Conservation (phyloP, 2,888 invertebrate genomes). For the Chirona hameri region DNA sequence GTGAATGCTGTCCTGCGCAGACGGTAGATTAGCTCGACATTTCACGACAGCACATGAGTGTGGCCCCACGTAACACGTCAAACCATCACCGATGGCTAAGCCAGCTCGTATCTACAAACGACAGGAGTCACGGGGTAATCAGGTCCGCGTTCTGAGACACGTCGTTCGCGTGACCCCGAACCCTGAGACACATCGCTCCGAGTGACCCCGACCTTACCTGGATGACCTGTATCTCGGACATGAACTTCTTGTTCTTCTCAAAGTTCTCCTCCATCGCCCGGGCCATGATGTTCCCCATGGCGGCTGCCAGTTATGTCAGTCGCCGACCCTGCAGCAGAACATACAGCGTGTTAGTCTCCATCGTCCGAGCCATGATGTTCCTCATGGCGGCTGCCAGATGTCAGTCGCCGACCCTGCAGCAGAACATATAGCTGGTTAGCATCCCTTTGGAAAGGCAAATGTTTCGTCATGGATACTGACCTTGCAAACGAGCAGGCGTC, state of each 20-base stretch:
- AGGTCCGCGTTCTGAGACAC: no score
- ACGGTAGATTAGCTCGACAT: not conserved
- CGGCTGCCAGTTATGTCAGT: no score
- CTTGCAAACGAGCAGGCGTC: no score
- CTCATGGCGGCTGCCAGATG: constrained; percentile 53
- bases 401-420: no score
- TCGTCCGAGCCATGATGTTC: constrained; percentile 55
- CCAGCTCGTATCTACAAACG: no score
- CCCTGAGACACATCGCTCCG: no score
- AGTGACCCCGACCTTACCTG: constrained; percentile 50
- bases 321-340: no score
- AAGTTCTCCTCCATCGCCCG: constrained; percentile 64
- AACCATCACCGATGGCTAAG: not conserved
- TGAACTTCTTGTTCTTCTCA: constrained; percentile 65
- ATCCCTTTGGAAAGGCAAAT: no score
- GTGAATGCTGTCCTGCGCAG: not conserved
- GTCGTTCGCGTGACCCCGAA: no score
- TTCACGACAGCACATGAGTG: not conserved
- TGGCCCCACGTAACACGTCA: not conserved
- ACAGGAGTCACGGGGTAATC: no score
- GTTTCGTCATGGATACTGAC: no score
- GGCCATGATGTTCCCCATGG: constrained; percentile 59
- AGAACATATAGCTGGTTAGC: no score
- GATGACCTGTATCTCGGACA: constrained; percentile 62
- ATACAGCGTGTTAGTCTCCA: constrained; percentile 50